phyloP scores from a whole-genome alignment of 2,888 invertebrate species.

The Hermodice carunculata region DNA sequence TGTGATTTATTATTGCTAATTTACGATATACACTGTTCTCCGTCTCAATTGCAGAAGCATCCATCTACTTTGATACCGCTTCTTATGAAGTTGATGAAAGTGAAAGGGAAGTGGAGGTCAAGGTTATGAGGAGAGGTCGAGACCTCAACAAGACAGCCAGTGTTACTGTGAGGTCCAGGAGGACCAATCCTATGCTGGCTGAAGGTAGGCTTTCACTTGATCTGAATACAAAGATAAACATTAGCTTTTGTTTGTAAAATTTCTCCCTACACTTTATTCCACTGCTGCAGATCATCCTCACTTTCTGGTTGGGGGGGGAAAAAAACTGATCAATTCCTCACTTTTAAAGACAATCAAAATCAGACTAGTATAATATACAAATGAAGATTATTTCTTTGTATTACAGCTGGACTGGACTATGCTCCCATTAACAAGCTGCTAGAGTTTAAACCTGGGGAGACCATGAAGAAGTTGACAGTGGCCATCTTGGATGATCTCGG shows the following conservation, averaged over 20 bases:
- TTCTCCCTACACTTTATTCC: no score
- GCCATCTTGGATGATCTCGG: slow-evolving; percentile 67
- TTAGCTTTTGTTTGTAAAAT: no score
- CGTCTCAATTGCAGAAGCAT: slow-evolving; percentile 58
- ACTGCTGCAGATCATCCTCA: no score
- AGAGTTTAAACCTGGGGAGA: slow-evolving; percentile 64
- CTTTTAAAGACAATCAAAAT: no score
- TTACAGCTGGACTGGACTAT: slow-evolving; percentile 67
- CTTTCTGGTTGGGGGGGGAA: no score
- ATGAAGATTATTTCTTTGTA: no score
- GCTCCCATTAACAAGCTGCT: slow-evolving; percentile 62
- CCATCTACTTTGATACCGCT: slow-evolving; percentile 62
- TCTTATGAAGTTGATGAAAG: slow-evolving; percentile 65
- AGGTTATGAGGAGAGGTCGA: slow-evolving; percentile 64
- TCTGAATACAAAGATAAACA: no score
- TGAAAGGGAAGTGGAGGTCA: slow-evolving; percentile 60
- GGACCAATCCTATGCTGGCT: not conserved
- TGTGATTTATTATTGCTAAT: no score
- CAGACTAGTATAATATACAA: no score
- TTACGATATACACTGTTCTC: no score
- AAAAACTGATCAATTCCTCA: no score
- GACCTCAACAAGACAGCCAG: slow-evolving; percentile 63
- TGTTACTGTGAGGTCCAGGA: slow-evolving; percentile 63
- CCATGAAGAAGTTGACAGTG: slow-evolving; percentile 58
- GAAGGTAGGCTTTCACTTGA: not conserved